Evolutionary conservation across 2,113 vertebrate genomes (phyloP).

Genomic region (Hyperopisus bebe): DNA sequence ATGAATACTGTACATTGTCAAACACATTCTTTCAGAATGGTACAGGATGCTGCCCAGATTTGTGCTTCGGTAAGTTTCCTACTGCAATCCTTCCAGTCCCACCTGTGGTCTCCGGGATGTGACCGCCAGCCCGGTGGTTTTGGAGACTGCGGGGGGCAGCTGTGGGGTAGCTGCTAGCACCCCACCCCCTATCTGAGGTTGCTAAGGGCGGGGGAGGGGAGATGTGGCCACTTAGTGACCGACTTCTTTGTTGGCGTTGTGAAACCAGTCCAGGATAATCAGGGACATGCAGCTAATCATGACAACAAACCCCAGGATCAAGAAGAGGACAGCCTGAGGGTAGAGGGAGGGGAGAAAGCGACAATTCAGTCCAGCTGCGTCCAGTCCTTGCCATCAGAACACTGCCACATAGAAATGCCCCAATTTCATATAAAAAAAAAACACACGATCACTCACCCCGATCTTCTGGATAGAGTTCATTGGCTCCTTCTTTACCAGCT

Average conservation of each 20-base stretch:
- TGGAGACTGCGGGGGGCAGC: background rate
- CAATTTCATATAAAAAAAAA: background rate
- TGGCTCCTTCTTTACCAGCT: conserved; percentile 89
- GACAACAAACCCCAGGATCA: conserved; percentile 75
- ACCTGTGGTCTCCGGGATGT: background rate
- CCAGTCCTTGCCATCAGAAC: background rate
- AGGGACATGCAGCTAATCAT: conserved; percentile 84
- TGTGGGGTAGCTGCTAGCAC: background rate
- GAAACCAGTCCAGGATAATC: conserved; percentile 83
- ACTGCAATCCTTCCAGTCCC: background rate
- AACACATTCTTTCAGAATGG: conserved; percentile 96
- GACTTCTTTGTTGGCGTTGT: conserved; percentile 38
- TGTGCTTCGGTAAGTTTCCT: conserved; percentile 36
- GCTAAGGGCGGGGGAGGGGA: background rate
- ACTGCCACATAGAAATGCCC: too few relatives aligned
- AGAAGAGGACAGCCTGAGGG: conserved; percentile 76
- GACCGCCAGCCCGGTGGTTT: background rate
- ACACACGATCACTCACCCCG: conserved; percentile 66
- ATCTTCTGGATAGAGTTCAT: conserved; percentile 92
- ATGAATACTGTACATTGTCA: conserved; percentile 72
- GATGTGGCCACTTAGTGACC: conserved; percentile 46
- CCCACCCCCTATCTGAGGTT: background rate
- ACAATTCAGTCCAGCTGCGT: background rate
- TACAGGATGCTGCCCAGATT: conserved; percentile 71
- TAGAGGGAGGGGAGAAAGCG: conserved; percentile 11